Percentiles rank a stretch among this genome's conserved stretches.
Evolutionary conservation across 2,888 invertebrate species (phyloP).

Genomic region (Timandra comae): DNA sequence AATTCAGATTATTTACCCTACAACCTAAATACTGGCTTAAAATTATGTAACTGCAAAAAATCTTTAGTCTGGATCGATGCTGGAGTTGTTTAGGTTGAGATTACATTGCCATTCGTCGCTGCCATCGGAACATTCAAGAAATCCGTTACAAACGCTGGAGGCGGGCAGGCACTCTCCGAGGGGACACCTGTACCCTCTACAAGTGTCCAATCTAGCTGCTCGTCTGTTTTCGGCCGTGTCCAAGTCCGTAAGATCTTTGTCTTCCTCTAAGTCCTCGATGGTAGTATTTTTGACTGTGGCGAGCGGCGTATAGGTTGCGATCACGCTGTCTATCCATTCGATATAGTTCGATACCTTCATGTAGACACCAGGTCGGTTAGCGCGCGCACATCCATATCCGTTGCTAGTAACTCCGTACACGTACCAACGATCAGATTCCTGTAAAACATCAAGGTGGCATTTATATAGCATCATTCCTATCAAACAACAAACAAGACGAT

Average conservation of each 20-base stretch:
- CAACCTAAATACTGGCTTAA: conserved; percentile 58
- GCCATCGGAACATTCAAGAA: conserved; percentile 85
- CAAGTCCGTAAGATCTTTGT: conserved; percentile 58
- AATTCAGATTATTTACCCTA: conserved; percentile 49
- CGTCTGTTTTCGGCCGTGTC: conserved; percentile 62
- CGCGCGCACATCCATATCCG: conserved; percentile 87
- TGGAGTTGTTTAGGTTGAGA: conserved; percentile 38
- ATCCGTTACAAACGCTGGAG: conserved; percentile 85
- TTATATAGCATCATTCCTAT: too few relatives aligned
- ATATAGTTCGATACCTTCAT: conserved; percentile 87
- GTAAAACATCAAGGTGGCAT: too few relatives aligned
- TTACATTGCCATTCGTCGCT: conserved; percentile 82
- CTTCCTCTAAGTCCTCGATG: conserved; percentile 34
- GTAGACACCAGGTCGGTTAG: conserved; percentile 87
- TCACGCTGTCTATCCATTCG: conserved; percentile 81
- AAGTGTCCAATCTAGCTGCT: conserved; percentile 52
- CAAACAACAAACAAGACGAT: too few relatives aligned
- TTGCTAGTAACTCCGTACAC: conserved; percentile 85
- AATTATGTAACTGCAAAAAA: conserved; percentile 25
- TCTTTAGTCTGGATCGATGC: conserved; percentile 50
- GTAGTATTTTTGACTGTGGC: conserved; percentile 31
- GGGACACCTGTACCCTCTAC: conserved; percentile 84
- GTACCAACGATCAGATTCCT: conserved; percentile 71
- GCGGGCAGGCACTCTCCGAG: conserved; percentile 84
- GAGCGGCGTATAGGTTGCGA: conserved; percentile 49